Evolutionary conservation across 2,888 invertebrate genomes (phyloP).

Genomic region (Chaitophorus viminalis): DNA sequence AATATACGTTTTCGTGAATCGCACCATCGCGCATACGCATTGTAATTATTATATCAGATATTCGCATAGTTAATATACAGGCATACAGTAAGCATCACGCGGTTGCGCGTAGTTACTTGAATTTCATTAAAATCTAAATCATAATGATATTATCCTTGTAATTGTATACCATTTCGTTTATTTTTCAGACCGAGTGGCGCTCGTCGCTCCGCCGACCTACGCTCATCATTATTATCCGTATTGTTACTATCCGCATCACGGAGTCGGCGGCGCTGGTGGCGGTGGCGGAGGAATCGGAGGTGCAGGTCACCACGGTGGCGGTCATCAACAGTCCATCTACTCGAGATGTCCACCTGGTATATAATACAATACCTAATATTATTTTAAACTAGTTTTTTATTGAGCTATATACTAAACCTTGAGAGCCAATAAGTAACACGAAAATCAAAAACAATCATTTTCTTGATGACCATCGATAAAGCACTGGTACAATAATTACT

Average conservation of each 20-base stretch:
- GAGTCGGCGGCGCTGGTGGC: conserved; percentile 8
- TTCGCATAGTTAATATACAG: too few species aligned
- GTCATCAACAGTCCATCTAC: conserved; percentile 50
- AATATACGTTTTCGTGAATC: too few species aligned
- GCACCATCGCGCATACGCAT: too few species aligned
- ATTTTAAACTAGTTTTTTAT: too few species aligned
- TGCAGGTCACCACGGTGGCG: conserved; percentile 8
- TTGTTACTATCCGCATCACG: conserved; percentile 68
- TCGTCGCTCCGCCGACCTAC: conserved; percentile 74
- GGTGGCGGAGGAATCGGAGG: neutral
- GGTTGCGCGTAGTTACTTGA: neutral
- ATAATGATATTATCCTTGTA: neutral
- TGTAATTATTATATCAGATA: too few species aligned
- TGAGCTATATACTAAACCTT: too few species aligned
- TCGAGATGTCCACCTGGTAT: conserved; percentile 59
- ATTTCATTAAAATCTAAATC: neutral
- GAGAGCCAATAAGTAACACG: too few species aligned
- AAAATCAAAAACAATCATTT: too few species aligned
- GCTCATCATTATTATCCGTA: conserved; percentile 72
- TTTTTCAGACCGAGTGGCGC: conserved; percentile 74
- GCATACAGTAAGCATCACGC: too few species aligned
- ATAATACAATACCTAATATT: neutral
- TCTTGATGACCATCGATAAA: too few species aligned
- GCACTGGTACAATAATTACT: too few species aligned
- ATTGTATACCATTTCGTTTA: conserved; percentile 2